Evolutionary conservation across 30 jellyfish, hydroid and myxozoan species (phyloP).

Genomic region (Aurelia aurita complex sp. Pacific): DNA sequence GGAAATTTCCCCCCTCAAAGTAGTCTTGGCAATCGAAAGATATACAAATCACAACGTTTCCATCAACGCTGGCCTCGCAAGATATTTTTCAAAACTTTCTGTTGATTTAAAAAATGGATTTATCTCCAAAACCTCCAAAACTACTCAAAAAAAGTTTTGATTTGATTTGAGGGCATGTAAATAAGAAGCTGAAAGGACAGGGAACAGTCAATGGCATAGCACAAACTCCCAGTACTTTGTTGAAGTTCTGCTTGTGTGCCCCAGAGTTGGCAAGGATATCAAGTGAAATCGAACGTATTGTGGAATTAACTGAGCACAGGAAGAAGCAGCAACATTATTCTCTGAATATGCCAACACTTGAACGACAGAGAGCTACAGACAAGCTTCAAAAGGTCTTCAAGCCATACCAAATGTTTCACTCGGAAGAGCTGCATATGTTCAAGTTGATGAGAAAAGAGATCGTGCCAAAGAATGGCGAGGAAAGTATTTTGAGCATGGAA

Average conservation of each 20-base stretch:
- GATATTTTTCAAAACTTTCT: no score
- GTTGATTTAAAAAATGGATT: no score
- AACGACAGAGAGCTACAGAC: conserved; percentile 13
- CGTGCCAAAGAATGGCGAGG: background rate
- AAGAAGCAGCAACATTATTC: conserved; percentile 20
- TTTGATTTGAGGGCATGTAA: conserved; percentile 1
- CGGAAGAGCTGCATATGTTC: conserved; percentile 3
- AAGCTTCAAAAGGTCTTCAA: conserved; percentile 13
- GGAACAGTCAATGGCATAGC: conserved; percentile 41
- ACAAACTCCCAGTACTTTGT: conserved; percentile 19
- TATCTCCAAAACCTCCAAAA: no score
- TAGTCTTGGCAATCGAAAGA: no score
- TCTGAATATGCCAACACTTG: conserved; percentile 9
- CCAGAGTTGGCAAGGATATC: conserved; percentile 34
- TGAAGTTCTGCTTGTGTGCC: conserved; percentile 34
- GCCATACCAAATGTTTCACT: background rate
- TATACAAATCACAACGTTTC: no score
- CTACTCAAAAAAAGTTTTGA: no score
- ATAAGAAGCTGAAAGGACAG: conserved; percentile 29
- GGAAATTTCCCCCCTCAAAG: no score
- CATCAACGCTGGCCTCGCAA: no score
- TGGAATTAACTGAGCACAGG: background rate
- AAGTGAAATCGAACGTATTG: conserved; percentile 3
- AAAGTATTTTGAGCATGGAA: conserved; percentile 3
- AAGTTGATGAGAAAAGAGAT: background rate